Evolutionary conservation across 2,113 vertebrate genomes (phyloP).

Genomic region (Micronycteris hirsuta): DNA sequence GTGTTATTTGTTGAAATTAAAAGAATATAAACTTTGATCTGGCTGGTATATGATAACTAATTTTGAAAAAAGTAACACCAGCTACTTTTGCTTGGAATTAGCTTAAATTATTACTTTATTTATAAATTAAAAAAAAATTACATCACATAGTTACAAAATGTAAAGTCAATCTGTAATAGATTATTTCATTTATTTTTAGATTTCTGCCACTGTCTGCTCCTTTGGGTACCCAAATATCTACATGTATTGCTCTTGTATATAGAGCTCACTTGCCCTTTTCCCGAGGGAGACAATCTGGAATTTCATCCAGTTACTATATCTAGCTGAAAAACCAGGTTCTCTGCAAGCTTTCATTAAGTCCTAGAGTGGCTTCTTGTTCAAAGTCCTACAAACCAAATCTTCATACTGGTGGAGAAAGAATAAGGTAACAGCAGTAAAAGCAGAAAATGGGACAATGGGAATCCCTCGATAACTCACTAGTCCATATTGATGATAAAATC

Average conservation of each 20-base stretch:
- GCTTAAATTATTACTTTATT: neutral
- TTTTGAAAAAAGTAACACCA: neutral
- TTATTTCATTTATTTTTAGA: constrained; percentile 3
- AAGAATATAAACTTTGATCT: constrained; percentile 15
- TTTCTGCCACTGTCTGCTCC: neutral
- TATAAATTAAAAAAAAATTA: neutral
- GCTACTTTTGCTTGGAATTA: constrained; percentile 6
- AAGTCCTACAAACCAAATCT: neutral
- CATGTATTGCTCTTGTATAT: neutral
- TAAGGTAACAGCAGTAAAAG: neutral
- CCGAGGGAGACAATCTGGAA: neutral
- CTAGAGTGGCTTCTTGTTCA: neutral
- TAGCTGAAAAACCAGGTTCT: neutral
- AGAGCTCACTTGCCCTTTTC: neutral
- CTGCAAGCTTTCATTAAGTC: neutral
- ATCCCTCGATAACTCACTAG: neutral
- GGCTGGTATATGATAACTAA: constrained; percentile 6
- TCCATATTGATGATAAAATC: neutral
- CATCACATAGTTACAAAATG: neutral
- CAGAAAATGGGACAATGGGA: neutral
- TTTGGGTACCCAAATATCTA: neutral
- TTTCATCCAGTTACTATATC: neutral
- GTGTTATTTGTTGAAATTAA: neutral
- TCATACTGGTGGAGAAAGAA: neutral
- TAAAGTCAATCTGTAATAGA: neutral